Percentiles rank a stretch among this genome's conserved stretches.
These are phyloP conservation scores for Acronicta alni DNA, from an alignment of 2,888 invertebrate species.

Conservation along the genomic window DNA sequence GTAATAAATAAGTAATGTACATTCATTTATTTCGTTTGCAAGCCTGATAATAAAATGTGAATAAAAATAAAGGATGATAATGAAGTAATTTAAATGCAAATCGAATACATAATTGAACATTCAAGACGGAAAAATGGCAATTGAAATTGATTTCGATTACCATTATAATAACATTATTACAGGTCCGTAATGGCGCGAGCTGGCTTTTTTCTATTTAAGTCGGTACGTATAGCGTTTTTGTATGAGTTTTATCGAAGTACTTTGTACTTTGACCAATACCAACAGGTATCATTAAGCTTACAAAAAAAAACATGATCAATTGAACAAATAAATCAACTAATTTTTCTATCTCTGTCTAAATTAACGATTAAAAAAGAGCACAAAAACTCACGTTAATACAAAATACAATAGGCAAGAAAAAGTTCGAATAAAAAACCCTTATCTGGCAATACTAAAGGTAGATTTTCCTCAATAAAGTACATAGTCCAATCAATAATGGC, in stretches of 20 bases:
- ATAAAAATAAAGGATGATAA: slow-evolving; percentile 11
- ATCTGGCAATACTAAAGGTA: slow-evolving; percentile 7
- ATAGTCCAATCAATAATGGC: slow-evolving; percentile 46
- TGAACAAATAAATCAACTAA: neutral
- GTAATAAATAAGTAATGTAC: neutral
- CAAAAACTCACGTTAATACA: neutral
- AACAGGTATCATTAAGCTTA: too few species aligned
- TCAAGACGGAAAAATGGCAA: slow-evolving; percentile 21
- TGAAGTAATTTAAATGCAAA: slow-evolving; percentile 44
- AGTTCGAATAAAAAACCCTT: slow-evolving; percentile 8
- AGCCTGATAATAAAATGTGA: neutral
- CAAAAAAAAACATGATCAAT: neutral
- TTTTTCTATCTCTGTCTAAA: neutral
- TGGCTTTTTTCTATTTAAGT: neutral
- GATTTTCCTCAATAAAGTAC: slow-evolving; percentile 45
- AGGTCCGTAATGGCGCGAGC: slow-evolving; percentile 9
- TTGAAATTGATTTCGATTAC: slow-evolving; percentile 41
- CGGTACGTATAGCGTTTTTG: neutral
- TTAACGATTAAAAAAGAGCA: neutral
- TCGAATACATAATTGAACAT: slow-evolving; percentile 37
- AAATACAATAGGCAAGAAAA: neutral
- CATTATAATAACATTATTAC: slow-evolving; percentile 38
- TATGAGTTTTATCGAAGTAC: neutral
- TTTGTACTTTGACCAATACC: neutral
- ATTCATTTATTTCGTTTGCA: neutral